Evolutionary conservation across 2,797 vertebrate species (phyloP), one percentile per base, ranked within the genome.

Genomic region (Rhynchotus rufescens): DNA sequence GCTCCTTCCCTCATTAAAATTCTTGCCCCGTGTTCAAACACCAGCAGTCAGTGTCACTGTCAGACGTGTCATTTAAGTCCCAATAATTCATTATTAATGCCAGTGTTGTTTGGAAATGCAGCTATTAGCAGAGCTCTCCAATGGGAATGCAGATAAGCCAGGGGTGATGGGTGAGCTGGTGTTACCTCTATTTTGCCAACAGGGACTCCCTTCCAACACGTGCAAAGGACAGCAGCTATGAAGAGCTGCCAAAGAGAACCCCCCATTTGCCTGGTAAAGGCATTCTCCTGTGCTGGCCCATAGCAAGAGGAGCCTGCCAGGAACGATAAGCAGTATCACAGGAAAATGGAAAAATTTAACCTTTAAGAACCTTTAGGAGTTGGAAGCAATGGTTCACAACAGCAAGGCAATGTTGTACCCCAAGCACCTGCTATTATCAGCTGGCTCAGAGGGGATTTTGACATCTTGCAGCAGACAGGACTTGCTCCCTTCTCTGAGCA

Each of bases 1-100:
- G 12, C 26, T 90, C 51, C 68, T 80, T 89, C 88, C 84, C 34
- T 87, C 89, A 84, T 90, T 89, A 93, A 94, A 95, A 95, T 94
- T 94, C 95, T 87, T 84, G 36, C 74, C 67, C 1, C 1, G 65
- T 90, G 51, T 45, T 93, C 79, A 71, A 91, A 90, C 77, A 90
- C 45, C 56, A 94, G 77, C 82, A 92, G 77, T 78, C 88, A 76
- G 26, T 94, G 88, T 88, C 92, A 74, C 80, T 94, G 84, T 94
- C 95, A 90, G 81, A 90, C 9, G 5, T 79, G 74, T 86, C 90
- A 84, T 82, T 94, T 68, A 93, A 88, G 80, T 84, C 71, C 8
- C 44, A 84, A 74, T 93, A 93, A 90, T 89, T 94, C 93, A 86
- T 71, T 60, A 79, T 79, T 81, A 93, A 75, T 84, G 64, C 80